Evolutionary conservation across 2,888 invertebrate species (phyloP), one percentile per base, ranked within the genome.

Genomic region (Drosophila mulleri): DNA sequence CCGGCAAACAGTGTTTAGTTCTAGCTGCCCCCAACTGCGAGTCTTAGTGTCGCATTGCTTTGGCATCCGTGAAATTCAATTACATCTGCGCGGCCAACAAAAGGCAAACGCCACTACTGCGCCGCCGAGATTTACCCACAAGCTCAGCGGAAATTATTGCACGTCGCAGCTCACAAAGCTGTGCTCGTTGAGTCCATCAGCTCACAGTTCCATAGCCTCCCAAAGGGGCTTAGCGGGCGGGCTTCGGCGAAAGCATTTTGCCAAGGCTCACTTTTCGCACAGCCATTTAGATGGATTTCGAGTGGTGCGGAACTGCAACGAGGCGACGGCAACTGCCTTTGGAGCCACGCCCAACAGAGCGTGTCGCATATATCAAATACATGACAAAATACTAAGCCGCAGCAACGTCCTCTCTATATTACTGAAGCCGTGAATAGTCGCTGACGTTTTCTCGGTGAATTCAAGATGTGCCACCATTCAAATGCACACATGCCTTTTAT

Each of bases 41-140:
- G 29, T 44, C 63, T 63, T 60, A 66, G 45, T 35, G 59, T 41
- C 60, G 76, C 78, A 82, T 80, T 82, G 82, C 74, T 76, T 72
- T 74, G 57, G 68, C 63, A 47, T 32, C 58, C 68, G 66, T 80
- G 64, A 72, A 84, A 84, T 84, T 84, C 67, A 80, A 87, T 87
- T 84, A 76, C 65, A 61, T 42, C 48, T 52, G 54, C 41, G 42
- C 47, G 42, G 58, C 42, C 23, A 54, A 42, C 63, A 52, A 82
- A 48, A 32, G 20, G 44, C 45, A 52, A 67, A 14, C 45, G 29
- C 52, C 18, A 14, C 53, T 39, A 12, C 9, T 29, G 18, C 47
- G 52, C 11, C 63, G 26, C 18, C 60, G 35, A 63, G 66, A 63
- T 64, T 68, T 67, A 48, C 50, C 53, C 57, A 57, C 58, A 79